These are phyloP conservation scores for Boulengeromyrus knoepffleri DNA, from an alignment of 2,113 vertebrate genomes.

Conservation along the genomic window DNA sequence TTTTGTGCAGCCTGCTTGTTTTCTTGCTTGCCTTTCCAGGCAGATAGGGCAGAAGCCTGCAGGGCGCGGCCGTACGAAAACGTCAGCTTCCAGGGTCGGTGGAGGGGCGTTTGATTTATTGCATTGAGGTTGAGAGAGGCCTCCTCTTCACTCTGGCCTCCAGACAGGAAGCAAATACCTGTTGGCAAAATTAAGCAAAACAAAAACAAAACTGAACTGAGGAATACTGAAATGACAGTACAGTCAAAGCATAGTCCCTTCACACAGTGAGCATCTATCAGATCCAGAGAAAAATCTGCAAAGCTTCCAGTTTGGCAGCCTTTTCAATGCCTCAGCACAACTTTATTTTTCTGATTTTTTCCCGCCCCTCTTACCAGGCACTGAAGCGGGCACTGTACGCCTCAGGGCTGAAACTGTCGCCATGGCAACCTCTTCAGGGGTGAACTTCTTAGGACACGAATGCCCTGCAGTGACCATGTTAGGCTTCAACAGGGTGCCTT, in stretches of 20 bases:
- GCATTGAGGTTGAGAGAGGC: slow-evolving; percentile 87
- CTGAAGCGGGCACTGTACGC: slow-evolving; percentile 83
- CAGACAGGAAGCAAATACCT: slow-evolving; percentile 96
- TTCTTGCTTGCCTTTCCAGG: slow-evolving; percentile 76
- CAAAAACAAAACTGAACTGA: neutral
- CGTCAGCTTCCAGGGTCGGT: slow-evolving; percentile 86
- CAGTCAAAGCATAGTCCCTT: neutral
- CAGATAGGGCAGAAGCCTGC: slow-evolving; percentile 84
- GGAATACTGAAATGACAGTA: neutral
- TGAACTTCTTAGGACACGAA: slow-evolving; percentile 80
- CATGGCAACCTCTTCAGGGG: slow-evolving; percentile 80
- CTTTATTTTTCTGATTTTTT: neutral
- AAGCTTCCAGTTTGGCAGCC: neutral
- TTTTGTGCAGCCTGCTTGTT: slow-evolving; percentile 83
- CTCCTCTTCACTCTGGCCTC: slow-evolving; percentile 95
- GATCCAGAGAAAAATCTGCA: neutral
- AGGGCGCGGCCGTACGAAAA: slow-evolving; percentile 92
- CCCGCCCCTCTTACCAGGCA: slow-evolving; percentile 68
- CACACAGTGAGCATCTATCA: neutral
- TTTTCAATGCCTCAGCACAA: neutral
- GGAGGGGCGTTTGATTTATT: slow-evolving; percentile 81
- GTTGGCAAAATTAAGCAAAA: slow-evolving; percentile 19
- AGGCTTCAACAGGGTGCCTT: slow-evolving; percentile 90
- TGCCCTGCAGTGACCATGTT: slow-evolving; percentile 94
- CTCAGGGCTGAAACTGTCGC: slow-evolving; percentile 85